phyloP scores from a whole-genome alignment of 2,888 invertebrate species.

The Drymonia ruficornis region DNA sequence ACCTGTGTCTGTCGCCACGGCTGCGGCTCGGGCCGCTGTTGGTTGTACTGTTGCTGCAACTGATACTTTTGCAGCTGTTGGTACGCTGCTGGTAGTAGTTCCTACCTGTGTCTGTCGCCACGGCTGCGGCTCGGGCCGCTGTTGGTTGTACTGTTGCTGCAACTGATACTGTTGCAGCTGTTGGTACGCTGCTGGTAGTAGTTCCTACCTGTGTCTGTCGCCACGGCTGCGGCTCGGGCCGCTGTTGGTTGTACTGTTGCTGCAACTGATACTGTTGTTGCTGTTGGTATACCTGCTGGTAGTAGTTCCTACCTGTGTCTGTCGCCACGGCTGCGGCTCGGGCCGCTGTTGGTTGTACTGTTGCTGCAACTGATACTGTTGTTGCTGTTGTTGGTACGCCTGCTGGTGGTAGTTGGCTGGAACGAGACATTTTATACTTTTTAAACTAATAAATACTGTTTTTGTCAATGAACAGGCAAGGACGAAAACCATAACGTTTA shows the following conservation, averaged over 20 bases:
- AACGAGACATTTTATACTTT: not conserved
- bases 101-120: constrained; percentile 58
- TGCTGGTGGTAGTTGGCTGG: constrained; percentile 59
- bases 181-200: too few relatives aligned
- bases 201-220: constrained; percentile 50
- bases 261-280: too few relatives aligned
- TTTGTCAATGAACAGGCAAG: too few relatives aligned
- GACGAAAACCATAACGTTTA: too few relatives aligned
- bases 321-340: constrained; percentile 51
- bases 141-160: too few relatives aligned
- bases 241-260: too few relatives aligned
- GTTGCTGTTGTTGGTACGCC: constrained; percentile 67
- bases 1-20: constrained; percentile 59
- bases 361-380: constrained; percentile 69
- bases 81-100: too few relatives aligned
- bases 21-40: constrained; percentile 45
- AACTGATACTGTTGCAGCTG: too few relatives aligned
- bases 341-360: constrained; percentile 69
- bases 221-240: constrained; percentile 50
- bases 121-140: constrained; percentile 44
- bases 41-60: too few relatives aligned
- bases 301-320: constrained; percentile 49
- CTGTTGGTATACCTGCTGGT: too few relatives aligned
- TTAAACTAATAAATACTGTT: too few relatives aligned
- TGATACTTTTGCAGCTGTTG: too few relatives aligned